Conservation (phyloP, 2,888 invertebrate genomes). For the Nycteola revayana region DNA sequence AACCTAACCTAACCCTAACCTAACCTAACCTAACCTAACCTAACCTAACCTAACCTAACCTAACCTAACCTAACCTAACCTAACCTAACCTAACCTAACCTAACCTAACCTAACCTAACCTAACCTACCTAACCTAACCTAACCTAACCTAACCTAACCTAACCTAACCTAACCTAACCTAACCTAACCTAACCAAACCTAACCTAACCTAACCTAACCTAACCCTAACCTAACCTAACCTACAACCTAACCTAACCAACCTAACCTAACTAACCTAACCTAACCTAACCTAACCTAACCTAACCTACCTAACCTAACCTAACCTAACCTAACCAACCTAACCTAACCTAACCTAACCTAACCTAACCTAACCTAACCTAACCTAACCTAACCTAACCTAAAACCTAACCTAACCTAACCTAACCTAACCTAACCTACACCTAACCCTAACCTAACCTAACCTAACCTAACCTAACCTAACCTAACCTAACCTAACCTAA, state of each 20-base stretch:
- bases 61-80: slow-evolving; percentile 13
- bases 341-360: too few species aligned
- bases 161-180: slow-evolving; percentile 6
- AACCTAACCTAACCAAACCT: slow-evolving; percentile 11
- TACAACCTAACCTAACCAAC: slow-evolving; percentile 17
- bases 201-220: slow-evolving; percentile 9
- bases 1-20: slow-evolving; percentile 20
- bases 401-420: too few species aligned
- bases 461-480: too few species aligned
- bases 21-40: slow-evolving; percentile 13
- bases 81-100: slow-evolving; percentile 11
- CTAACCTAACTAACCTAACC: slow-evolving; percentile 14
- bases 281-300: slow-evolving; percentile 30
- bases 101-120: slow-evolving; percentile 10
- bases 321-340: too few species aligned
- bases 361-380: too few species aligned
- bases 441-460: too few species aligned
- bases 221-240: slow-evolving; percentile 2
- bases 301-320: slow-evolving; percentile 29
- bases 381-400: too few species aligned
- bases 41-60: slow-evolving; percentile 14
- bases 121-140: slow-evolving; percentile 9
- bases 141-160: slow-evolving; percentile 5
- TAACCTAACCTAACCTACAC: too few species aligned
- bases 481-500: too few species aligned